Evolutionary conservation across 2,113 vertebrate genomes (phyloP).

Genomic region (Cheirogaleus medius): DNA sequence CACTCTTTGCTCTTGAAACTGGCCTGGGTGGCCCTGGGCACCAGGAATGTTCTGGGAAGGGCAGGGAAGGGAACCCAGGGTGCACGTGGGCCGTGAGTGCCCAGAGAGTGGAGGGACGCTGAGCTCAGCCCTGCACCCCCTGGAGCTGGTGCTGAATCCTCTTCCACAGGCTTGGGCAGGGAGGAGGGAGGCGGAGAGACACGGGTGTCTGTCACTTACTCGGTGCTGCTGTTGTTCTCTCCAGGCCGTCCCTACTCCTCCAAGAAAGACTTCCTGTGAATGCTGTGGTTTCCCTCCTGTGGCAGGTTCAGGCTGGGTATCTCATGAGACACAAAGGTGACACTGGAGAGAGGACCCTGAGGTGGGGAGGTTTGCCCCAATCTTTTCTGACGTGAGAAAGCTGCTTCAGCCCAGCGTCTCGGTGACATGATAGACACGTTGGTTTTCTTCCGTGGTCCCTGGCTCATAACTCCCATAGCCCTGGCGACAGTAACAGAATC

Average conservation of each 20-base stretch:
- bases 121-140: background rate
- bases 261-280: background rate
- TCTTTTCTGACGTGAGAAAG: background rate
- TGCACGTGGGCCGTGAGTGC: rapidly evolving
- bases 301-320: background rate
- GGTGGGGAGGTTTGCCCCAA: background rate
- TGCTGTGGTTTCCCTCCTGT: background rate
- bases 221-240: no score
- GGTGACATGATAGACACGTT: no score
- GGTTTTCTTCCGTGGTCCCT: no score
- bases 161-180: background rate
- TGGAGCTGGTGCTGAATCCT: background rate
- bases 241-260: background rate
- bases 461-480: no score
- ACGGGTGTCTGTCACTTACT: background rate
- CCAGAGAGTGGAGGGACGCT: background rate
- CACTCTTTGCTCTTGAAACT: background rate
- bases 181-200: background rate
- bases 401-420: background rate
- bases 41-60: background rate
- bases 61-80: background rate
- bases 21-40: background rate
- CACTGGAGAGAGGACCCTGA: background rate
- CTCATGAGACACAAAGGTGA: background rate
- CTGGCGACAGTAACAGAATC: no score